These are phyloP conservation scores for Drosophila tani DNA, from an alignment of 1,140 invertebrate genomes.

Conservation along the genomic window DNA sequence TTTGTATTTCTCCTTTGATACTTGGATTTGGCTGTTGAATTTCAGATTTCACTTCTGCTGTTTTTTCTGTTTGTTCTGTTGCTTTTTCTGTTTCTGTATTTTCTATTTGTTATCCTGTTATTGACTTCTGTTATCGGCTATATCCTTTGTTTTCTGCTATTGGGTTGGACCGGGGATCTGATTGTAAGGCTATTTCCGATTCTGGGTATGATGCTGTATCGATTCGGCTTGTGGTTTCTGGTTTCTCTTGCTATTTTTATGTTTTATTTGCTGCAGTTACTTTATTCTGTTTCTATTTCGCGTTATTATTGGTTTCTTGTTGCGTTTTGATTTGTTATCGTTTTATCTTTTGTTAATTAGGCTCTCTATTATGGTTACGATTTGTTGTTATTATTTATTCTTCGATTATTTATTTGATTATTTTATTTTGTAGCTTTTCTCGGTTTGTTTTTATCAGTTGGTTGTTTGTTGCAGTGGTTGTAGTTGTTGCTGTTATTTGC, in stretches of 20 bases:
- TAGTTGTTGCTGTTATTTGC: conserved; percentile 47
- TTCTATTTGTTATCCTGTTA: conserved; percentile 51
- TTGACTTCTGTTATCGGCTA: conserved; percentile 32
- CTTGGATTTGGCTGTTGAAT: conserved; percentile 55
- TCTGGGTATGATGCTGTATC: conserved; percentile 31
- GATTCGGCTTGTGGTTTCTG: conserved; percentile 22
- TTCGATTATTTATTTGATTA: conserved; percentile 49
- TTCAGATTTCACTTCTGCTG: conserved; percentile 66
- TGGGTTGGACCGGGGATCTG: conserved; percentile 17
- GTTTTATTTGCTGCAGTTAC: conserved; percentile 33
- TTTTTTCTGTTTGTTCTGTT: conserved; percentile 47
- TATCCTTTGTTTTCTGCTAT: conserved; percentile 31
- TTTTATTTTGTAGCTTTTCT: conserved; percentile 50
- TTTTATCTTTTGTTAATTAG: conserved; percentile 48
- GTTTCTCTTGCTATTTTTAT: conserved; percentile 27
- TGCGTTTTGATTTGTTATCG: conserved; percentile 51
- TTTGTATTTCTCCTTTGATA: conserved; percentile 49
- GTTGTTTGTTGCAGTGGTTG: conserved; percentile 54
- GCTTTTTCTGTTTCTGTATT: conserved; percentile 54
- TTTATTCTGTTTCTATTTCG: conserved; percentile 35
- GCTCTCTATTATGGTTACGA: conserved; percentile 58
- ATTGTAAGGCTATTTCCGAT: conserved; percentile 47
- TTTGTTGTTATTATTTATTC: conserved; percentile 33
- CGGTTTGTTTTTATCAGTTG: conserved; percentile 65
- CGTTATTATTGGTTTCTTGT: conserved; percentile 50